Evolutionary conservation across 2,888 invertebrate genomes (phyloP).

Genomic region (Eulithis prunata): DNA sequence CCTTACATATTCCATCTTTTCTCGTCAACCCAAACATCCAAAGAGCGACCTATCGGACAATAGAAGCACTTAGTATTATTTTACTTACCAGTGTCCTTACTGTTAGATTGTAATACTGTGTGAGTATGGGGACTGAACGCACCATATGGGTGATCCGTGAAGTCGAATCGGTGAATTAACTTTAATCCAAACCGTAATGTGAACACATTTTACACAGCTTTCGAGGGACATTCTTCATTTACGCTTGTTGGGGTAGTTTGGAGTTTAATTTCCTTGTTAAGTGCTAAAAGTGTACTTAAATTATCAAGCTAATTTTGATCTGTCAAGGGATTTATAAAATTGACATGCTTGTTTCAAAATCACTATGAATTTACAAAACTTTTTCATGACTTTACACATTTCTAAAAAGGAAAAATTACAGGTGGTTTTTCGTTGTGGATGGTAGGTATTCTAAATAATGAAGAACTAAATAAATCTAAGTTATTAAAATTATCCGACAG

Average conservation of each 20-base stretch:
- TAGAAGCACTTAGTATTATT: too few species aligned
- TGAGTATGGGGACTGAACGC: slow-evolving; percentile 43
- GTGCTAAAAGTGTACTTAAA: slow-evolving; percentile 21
- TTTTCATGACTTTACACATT: too few species aligned
- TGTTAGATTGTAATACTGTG: slow-evolving; percentile 4
- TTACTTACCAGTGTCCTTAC: neutral
- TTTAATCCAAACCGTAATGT: slow-evolving; percentile 72
- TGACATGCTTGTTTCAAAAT: neutral
- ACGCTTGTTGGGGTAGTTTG: slow-evolving; percentile 41
- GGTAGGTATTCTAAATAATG: too few species aligned
- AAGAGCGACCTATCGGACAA: too few species aligned
- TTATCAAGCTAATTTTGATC: slow-evolving; percentile 10
- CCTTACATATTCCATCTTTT: too few species aligned
- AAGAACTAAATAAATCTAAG: too few species aligned
- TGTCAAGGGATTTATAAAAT: neutral
- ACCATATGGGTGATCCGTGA: slow-evolving; percentile 76
- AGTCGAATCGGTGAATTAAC: slow-evolving; percentile 69
- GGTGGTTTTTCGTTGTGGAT: too few species aligned
- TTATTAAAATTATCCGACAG: too few species aligned
- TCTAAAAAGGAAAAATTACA: too few species aligned
- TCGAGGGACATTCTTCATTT: slow-evolving; percentile 35
- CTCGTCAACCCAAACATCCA: too few species aligned
- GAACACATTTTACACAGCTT: slow-evolving; percentile 70
- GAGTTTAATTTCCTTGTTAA: slow-evolving; percentile 33
- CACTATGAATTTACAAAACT: too few species aligned